Evolutionary conservation across 2,888 invertebrate species (phyloP), one percentile per base, ranked within the genome.

Genomic region (Machimus rusticus): DNA sequence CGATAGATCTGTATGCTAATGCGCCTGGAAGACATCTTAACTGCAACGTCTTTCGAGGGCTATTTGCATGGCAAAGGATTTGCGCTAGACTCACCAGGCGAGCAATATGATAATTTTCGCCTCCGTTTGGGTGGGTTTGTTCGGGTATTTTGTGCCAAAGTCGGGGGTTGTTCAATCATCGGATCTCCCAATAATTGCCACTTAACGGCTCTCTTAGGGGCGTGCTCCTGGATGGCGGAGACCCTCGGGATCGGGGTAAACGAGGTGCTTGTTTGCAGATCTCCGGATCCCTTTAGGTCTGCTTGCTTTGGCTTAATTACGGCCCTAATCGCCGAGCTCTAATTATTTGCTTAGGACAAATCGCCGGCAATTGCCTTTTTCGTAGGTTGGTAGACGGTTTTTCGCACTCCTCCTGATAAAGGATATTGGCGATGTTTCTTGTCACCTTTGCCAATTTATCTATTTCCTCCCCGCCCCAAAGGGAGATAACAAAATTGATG

Each of bases 61-160:
- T 19, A 82, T 82, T 82, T 82, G 57, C 82, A 82, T 82, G 55
- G 57, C n/a, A 82, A 82, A 82, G 82, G 82, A 82, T 82, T 66
- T 57, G 19, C 57, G 43, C 57, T 37, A 19, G 81, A 81, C 19
- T n/a, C 81, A 55, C 81, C 34, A 31, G 34, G 14, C 23, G 37
- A 34, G 37, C 37, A 31, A 57, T 57, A 82, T 82, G 34, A 57
- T 55, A 39, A 23, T 37, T 57, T 82, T 82, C 37, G 31, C 19
- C 39, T 37, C 34, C 23, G 1, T 57, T 66, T 37, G 39, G 66
- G 14, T 19, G 51, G 37, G n/a, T 82, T 82, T 37, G 82, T 23
- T 66, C 14, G 57, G 28, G 66, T 23, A 66, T 66, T 66, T 66
- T 28, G 23, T 23, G 66, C 1, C 19, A 23, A 28, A 19, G 23